Conservation (phyloP, 2,113 vertebrate genomes). For the Gasterosteus nipponicus region DNA sequence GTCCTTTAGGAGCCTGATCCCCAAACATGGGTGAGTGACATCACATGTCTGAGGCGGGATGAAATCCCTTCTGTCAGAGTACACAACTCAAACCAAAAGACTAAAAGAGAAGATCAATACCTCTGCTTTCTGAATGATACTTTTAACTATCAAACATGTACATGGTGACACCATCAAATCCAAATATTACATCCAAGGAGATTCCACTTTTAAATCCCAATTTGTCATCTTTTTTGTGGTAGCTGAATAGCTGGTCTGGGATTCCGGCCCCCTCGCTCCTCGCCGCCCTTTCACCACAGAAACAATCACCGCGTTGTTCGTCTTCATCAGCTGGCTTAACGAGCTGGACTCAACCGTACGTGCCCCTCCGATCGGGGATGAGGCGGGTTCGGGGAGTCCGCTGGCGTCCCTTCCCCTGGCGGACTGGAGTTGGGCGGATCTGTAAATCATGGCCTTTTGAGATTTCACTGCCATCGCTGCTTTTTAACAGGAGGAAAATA, state of each 20-base stretch:
- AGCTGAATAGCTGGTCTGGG: conserved; percentile 2
- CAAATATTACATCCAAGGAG: background rate
- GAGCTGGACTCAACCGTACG: conserved; percentile 32
- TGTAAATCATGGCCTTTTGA: conserved; percentile 4
- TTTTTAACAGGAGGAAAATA: conserved; percentile 3
- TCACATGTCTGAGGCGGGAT: background rate
- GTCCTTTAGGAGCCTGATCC: background rate
- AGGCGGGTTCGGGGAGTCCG: conserved; percentile 46
- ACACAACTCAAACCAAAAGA: background rate
- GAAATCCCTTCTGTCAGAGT: background rate
- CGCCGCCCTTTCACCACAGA: background rate
- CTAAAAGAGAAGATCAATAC: background rate
- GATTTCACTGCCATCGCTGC: background rate
- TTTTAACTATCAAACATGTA: background rate
- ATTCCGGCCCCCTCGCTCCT: background rate
- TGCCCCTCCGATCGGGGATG: background rate
- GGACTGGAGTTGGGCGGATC: conserved; percentile 35
- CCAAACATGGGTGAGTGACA: background rate
- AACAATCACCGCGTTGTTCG: conserved; percentile 57
- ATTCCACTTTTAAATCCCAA: background rate
- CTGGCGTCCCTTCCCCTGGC: conserved; percentile 26
- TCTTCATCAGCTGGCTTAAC: conserved; percentile 21
- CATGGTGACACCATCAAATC: background rate
- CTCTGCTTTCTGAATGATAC: background rate
- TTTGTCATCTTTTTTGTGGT: background rate